Percentiles rank a stretch among this genome's conserved stretches.
Evolutionary conservation across 30 jellyfish, hydroid and myxozoan species (phyloP).

Genomic region (Morbakka virulenta): DNA sequence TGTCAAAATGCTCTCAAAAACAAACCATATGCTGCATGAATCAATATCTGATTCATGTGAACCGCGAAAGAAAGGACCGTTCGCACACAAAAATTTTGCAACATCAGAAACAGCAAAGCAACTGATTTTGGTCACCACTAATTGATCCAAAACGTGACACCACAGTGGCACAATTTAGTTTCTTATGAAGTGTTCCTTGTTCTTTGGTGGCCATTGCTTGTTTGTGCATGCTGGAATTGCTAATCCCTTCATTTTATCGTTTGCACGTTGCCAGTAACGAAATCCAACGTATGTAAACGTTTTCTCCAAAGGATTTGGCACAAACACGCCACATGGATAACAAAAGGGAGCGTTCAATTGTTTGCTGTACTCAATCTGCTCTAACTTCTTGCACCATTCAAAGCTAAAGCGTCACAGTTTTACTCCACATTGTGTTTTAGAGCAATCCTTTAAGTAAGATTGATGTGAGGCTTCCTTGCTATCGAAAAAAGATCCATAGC

Average conservation of each 20-base stretch:
- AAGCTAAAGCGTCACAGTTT: background rate
- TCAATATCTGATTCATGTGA: background rate
- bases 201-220: background rate
- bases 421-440: background rate
- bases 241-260: background rate
- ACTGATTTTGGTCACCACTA: background rate
- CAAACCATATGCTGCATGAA: background rate
- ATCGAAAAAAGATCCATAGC: no score
- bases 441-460: background rate
- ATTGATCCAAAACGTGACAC: background rate
- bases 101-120: background rate
- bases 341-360: conserved; percentile 16
- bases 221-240: background rate
- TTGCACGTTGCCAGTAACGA: background rate
- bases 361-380: conserved; percentile 24
- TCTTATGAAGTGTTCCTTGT: background rate
- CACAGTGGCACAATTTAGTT: background rate
- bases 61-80: background rate
- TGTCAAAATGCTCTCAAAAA: background rate
- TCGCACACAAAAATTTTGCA: background rate
- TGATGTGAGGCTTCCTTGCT: background rate
- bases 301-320: background rate
- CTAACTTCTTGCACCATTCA: background rate
- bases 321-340: background rate
- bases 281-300: background rate